Conservation (phyloP, 2,888 invertebrate species). For the Thecocarcelia acutangulata region DNA sequence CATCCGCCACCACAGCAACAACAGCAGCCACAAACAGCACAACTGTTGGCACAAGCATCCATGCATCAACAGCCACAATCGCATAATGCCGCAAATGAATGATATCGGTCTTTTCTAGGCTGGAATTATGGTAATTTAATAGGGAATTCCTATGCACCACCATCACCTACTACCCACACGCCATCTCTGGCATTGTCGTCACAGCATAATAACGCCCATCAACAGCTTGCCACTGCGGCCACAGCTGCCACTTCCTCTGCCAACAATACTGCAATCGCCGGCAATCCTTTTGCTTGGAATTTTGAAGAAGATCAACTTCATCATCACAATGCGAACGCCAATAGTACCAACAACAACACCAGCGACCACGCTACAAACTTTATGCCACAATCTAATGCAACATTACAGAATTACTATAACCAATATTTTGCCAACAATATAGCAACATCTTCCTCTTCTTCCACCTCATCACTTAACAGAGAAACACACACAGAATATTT, state of each 20-base stretch:
- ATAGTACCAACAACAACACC: constrained; percentile 57
- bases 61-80: constrained; percentile 79
- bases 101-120: constrained; percentile 80
- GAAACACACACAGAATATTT: constrained; percentile 60
- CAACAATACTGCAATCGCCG: constrained; percentile 69
- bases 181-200: constrained; percentile 54
- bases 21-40: constrained; percentile 73
- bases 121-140: constrained; percentile 80
- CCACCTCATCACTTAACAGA: constrained; percentile 45
- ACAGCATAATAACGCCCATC: constrained; percentile 58
- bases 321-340: constrained; percentile 63
- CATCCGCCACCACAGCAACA: constrained; percentile 72
- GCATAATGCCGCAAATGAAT: constrained; percentile 80
- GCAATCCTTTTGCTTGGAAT: constrained; percentile 69
- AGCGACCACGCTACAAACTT: constrained; percentile 53
- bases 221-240: constrained; percentile 60
- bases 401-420: constrained; percentile 68
- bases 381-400: constrained; percentile 48
- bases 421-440: constrained; percentile 61
- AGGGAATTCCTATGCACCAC: constrained; percentile 63
- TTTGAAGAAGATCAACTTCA: constrained; percentile 57
- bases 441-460: background rate
- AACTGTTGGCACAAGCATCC: constrained; percentile 76
- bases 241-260: constrained; percentile 62
- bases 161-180: constrained; percentile 60